phyloP scores from a whole-genome alignment of 2,888 invertebrate species.

The Mayetiola destructor region DNA sequence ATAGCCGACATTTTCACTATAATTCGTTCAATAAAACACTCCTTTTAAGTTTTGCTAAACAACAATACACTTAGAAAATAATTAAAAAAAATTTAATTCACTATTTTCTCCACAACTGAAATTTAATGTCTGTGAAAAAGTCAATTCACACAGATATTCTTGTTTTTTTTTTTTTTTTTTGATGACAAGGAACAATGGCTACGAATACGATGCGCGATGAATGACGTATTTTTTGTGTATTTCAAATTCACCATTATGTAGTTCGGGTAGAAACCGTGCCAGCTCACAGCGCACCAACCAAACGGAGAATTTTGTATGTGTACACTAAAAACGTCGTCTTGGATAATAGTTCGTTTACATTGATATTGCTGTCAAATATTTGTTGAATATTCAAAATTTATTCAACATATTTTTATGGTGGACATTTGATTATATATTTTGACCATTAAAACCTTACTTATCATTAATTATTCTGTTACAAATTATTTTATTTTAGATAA shows the following conservation, averaged over 20 bases:
- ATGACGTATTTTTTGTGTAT: slow-evolving; percentile 5
- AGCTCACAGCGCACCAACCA: slow-evolving; percentile 7
- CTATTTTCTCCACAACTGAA: slow-evolving; percentile 2
- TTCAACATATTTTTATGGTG: too few species aligned
- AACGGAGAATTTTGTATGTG: too few species aligned
- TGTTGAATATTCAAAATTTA: too few species aligned
- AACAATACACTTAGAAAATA: slow-evolving; percentile 10
- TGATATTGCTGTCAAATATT: too few species aligned
- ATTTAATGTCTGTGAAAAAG: slow-evolving; percentile 11
- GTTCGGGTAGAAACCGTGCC: slow-evolving; percentile 3
- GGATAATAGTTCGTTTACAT: too few species aligned
- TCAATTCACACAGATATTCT: too few species aligned
- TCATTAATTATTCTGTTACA: neutral
- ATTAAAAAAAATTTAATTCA: slow-evolving; percentile 7
- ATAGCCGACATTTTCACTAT: slow-evolving; percentile 38
- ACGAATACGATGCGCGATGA: slow-evolving; percentile 8
- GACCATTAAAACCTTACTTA: too few species aligned
- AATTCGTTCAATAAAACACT: neutral
- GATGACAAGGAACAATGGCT: slow-evolving; percentile 13
- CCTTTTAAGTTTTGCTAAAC: slow-evolving; percentile 7
- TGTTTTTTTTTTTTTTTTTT: neutral
- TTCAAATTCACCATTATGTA: neutral
- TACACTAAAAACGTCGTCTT: too few species aligned
- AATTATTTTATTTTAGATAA: slow-evolving; percentile 22
- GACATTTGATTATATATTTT: too few species aligned